Percentiles rank a stretch among this genome's conserved stretches.
Evolutionary conservation across 2,888 invertebrate genomes (phyloP).

Genomic region (Ganaspis brasiliensis): DNA sequence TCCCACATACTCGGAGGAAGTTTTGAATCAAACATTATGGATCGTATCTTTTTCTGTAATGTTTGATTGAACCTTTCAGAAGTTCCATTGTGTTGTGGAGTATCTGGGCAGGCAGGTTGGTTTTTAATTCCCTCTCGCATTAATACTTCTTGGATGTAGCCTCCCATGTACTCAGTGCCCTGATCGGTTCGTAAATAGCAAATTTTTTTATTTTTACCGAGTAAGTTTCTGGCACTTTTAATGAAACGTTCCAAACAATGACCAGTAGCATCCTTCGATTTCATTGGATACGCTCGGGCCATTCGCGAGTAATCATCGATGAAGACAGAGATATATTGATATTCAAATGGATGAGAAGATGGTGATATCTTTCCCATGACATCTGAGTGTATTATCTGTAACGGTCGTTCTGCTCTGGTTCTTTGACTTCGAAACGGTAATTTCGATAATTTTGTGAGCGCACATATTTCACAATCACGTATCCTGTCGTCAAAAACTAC

Average conservation of each 20-base stretch:
- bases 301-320: slow-evolving; percentile 25
- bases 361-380: neutral
- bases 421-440: slow-evolving; percentile 54
- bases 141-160: no score
- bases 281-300: slow-evolving; percentile 53
- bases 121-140: no score
- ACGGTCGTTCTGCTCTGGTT: slow-evolving; percentile 54
- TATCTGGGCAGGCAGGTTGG: slow-evolving; percentile 10
- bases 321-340: slow-evolving; percentile 45
- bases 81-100: slow-evolving; percentile 9
- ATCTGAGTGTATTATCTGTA: slow-evolving; percentile 40
- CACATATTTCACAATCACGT: slow-evolving; percentile 58
- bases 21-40: neutral
- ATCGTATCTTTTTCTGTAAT: neutral
- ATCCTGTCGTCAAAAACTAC: slow-evolving; percentile 55
- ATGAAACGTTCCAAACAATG: slow-evolving; percentile 56
- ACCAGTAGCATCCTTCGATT: slow-evolving; percentile 50
- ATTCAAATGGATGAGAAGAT: slow-evolving; percentile 25
- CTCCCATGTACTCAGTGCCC: no score
- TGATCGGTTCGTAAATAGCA: slow-evolving; percentile 60
- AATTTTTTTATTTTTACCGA: slow-evolving; percentile 53
- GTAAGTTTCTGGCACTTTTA: slow-evolving; percentile 54
- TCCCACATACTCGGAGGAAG: neutral
- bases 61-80: slow-evolving; percentile 1
- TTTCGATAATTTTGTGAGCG: slow-evolving; percentile 56